These are phyloP conservation scores for Antennarius striatus DNA, from an alignment of 2,113 vertebrate species.

Conservation along the genomic window DNA sequence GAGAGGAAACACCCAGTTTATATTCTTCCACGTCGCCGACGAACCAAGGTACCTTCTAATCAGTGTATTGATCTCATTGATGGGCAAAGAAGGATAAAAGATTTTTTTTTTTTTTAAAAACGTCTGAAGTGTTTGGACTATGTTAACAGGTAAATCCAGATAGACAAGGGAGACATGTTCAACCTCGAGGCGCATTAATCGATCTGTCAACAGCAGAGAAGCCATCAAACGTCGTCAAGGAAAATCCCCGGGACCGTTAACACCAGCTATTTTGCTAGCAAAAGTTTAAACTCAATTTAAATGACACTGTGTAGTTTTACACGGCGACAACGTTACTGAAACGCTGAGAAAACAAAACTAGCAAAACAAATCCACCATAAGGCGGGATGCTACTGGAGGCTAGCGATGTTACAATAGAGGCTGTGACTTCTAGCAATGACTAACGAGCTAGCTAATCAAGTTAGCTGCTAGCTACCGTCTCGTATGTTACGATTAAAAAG, in stretches of 20 bases:
- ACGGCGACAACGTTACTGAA: not conserved
- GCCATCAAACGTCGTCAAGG: no score
- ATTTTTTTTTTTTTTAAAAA: no score
- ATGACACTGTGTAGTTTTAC: no score
- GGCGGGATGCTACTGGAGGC: no score
- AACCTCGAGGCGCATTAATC: no score
- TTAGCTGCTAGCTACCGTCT: not conserved
- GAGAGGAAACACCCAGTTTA: not conserved
- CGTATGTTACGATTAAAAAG: rapidly evolving
- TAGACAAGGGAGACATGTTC: no score
- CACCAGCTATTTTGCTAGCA: not conserved
- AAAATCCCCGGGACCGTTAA: no score
- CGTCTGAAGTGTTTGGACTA: no score
- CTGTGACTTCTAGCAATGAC: conserved; percentile 52
- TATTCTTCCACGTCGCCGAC: not conserved
- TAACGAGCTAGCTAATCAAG: conserved; percentile 7
- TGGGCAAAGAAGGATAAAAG: not conserved
- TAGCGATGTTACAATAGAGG: not conserved
- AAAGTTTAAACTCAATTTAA: not conserved
- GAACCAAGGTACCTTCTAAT: not conserved
- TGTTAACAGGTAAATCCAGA: no score
- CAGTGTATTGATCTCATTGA: not conserved
- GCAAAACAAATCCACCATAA: no score
- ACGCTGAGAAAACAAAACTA: not conserved
- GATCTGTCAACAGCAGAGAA: no score